Percentiles rank a stretch among this genome's conserved stretches.
Conservation (phyloP, 2,797 vertebrate genomes). For the Melopsittacus undulatus region DNA sequence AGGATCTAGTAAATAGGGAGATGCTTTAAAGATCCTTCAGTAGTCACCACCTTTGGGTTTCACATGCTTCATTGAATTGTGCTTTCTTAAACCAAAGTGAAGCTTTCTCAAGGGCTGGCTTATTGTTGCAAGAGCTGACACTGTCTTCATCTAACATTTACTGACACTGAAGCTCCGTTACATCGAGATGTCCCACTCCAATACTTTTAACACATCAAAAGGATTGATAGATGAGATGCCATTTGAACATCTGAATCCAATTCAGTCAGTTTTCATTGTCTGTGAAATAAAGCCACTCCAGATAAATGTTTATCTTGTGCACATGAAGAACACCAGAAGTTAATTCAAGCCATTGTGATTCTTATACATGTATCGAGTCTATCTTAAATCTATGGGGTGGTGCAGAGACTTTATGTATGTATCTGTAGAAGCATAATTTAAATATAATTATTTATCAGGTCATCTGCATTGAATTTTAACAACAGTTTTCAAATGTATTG, state of each 20-base stretch:
- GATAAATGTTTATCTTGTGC: background rate
- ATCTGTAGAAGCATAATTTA: background rate
- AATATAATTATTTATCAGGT: background rate
- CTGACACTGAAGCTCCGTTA: background rate
- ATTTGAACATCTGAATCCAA: background rate
- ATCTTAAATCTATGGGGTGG: background rate
- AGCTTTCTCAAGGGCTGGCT: background rate
- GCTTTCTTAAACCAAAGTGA: constrained; percentile 3
- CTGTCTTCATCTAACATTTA: background rate
- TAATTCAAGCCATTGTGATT: background rate
- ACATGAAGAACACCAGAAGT: background rate
- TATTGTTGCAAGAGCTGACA: constrained; percentile 1
- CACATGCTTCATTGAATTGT: background rate
- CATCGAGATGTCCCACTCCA: background rate
- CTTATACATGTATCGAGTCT: background rate
- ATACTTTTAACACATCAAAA: background rate
- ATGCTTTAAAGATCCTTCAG: constrained; percentile 18
- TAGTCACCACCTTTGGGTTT: background rate
- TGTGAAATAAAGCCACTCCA: background rate
- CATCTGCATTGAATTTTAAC: background rate
- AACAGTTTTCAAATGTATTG: background rate
- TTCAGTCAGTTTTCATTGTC: background rate
- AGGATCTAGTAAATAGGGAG: constrained; percentile 3
- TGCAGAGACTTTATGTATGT: background rate
- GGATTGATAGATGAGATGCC: background rate